Conservation (phyloP, 1,140 invertebrate species). For the Drosophila quadrilineata region DNA sequence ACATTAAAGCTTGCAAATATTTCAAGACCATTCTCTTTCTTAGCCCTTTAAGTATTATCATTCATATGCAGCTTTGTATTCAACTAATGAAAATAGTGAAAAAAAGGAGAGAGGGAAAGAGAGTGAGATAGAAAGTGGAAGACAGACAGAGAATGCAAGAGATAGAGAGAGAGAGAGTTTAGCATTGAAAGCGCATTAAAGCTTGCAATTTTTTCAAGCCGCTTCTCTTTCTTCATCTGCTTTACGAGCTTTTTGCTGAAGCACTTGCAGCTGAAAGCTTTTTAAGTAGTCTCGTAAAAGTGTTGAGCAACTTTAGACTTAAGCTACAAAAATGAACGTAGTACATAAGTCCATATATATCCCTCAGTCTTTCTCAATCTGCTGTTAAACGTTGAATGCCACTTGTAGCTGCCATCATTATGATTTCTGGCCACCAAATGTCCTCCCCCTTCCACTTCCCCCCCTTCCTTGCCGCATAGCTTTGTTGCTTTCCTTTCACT, state of each 20-base stretch:
- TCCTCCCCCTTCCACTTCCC: not conserved
- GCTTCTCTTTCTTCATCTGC: not conserved
- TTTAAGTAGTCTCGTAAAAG: too few relatives aligned
- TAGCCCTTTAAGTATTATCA: too few relatives aligned
- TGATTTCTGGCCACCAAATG: not conserved
- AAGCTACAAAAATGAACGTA: too few relatives aligned
- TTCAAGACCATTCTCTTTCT: too few relatives aligned
- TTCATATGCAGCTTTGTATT: too few relatives aligned
- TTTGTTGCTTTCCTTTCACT: not conserved
- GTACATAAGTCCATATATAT: too few relatives aligned
- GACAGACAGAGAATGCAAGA: not conserved
- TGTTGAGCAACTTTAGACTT: too few relatives aligned
- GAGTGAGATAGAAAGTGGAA: too few relatives aligned
- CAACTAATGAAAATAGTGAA: too few relatives aligned
- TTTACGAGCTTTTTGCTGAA: too few relatives aligned
- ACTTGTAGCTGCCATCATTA: not conserved
- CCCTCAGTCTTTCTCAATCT: not conserved
- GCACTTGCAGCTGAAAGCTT: too few relatives aligned
- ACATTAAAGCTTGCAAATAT: not conserved
- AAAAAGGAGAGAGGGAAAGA: too few relatives aligned
- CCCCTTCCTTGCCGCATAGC: not conserved
- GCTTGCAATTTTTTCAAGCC: not conserved
- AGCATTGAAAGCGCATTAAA: not conserved
- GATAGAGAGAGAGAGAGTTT: not conserved
- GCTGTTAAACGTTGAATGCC: not conserved